phyloP scores from a whole-genome alignment of 2,888 invertebrate genomes.

The Drosophila limbata region DNA sequence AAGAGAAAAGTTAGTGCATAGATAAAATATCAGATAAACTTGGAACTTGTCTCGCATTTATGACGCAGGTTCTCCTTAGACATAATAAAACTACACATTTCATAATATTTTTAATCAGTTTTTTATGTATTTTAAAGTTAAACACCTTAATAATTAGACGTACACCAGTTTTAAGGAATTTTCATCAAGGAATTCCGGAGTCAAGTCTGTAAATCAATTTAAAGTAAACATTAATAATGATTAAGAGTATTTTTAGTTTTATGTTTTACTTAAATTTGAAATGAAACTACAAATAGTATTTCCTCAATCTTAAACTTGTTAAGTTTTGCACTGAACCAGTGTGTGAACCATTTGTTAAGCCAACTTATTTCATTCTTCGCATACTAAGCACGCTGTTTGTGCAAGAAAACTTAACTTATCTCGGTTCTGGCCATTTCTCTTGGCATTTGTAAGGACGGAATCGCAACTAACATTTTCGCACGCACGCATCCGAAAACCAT shows the following conservation, averaged over 20 bases:
- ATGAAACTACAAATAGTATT: too few species aligned
- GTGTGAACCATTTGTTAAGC: slow-evolving; percentile 2
- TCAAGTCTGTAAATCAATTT: too few species aligned
- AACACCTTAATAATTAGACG: background rate
- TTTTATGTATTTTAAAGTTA: background rate
- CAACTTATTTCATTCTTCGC: background rate
- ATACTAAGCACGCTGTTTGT: background rate
- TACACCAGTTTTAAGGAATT: background rate
- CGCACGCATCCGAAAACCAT: slow-evolving; percentile 75
- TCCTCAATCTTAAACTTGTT: too few species aligned
- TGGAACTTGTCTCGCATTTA: background rate
- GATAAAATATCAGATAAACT: background rate
- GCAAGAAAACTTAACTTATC: slow-evolving; percentile 12
- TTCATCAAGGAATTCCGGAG: background rate
- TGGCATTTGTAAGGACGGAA: background rate
- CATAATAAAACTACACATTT: background rate
- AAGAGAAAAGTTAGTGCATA: slow-evolving; percentile 47
- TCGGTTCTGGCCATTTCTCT: slow-evolving; percentile 7
- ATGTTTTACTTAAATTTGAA: too few species aligned
- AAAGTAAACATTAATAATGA: too few species aligned
- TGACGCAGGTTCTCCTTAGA: background rate
- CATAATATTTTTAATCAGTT: background rate
- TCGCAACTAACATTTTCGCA: slow-evolving; percentile 69
- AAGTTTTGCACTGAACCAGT: too few species aligned
- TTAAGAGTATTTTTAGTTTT: too few species aligned